These are phyloP conservation scores for Chrysemys picta DNA, from an alignment of 2,113 vertebrate genomes.

Conservation along the genomic window DNA sequence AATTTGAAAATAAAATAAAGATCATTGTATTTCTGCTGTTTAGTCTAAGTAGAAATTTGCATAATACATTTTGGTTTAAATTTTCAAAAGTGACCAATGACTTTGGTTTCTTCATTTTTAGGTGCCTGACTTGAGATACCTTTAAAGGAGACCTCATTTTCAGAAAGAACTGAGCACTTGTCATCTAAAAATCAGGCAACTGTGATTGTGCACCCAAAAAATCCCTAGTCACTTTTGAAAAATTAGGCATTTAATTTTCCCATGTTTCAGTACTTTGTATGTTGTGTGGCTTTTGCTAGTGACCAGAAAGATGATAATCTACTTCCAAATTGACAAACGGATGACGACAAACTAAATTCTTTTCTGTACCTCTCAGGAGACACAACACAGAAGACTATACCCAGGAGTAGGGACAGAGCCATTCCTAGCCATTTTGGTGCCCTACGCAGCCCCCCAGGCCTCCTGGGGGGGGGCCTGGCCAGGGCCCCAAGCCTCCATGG, in stretches of 20 bases:
- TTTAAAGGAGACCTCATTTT: not conserved
- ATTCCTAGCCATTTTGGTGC: too few species aligned
- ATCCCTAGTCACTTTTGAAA: not conserved
- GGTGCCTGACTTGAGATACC: not conserved
- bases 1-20: not conserved
- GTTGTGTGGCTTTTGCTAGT: not conserved
- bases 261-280: not conserved
- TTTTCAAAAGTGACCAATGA: conserved; percentile 10
- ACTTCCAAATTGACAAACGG: not conserved
- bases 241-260: not conserved
- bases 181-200: not conserved
- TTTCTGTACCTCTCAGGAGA: not conserved
- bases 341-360: not conserved
- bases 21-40: not conserved
- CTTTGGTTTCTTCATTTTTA: not conserved
- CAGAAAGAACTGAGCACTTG: not conserved
- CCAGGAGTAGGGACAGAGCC: not conserved
- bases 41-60: not conserved
- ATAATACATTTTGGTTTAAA: not conserved
- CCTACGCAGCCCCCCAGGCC: too few species aligned
- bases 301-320: not conserved
- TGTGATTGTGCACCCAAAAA: not conserved
- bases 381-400: not conserved
- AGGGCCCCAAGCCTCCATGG: too few species aligned
- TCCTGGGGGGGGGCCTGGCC: too few species aligned